A percentile compares a stretch with the other conserved stretches of the same genome.
phyloP scores from a whole-genome alignment of 2,888 invertebrate species.

The Gerris lacustris region DNA sequence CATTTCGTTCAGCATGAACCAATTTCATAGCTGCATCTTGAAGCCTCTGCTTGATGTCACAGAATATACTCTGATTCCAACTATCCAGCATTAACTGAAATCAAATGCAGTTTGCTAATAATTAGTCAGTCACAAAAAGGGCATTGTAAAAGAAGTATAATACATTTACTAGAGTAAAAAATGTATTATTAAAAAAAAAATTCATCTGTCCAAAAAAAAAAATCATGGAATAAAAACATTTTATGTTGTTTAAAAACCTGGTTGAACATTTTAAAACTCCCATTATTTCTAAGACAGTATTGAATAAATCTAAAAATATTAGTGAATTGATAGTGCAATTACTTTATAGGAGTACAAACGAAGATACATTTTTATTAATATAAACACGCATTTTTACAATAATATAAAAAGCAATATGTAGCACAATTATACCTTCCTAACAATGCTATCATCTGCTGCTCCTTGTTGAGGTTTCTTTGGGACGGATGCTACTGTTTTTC shows the following conservation, averaged over 20 bases:
- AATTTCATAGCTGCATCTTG: conserved; percentile 96
- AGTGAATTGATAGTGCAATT: no score
- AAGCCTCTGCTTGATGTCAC: conserved; percentile 81
- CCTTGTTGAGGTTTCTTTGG: conserved; percentile 45
- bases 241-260: no score
- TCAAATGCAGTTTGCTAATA: conserved; percentile 15
- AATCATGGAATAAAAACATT: no score
- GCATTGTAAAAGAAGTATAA: no score
- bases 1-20: conserved; percentile 91
- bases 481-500: conserved; percentile 44
- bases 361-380: no score
- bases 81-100: conserved; percentile 88
- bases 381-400: no score
- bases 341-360: no score
- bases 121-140: not conserved
- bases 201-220: no score
- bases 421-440: conserved; percentile 49
- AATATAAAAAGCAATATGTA: no score
- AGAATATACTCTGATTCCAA: conserved; percentile 96
- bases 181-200: conserved; percentile 12
- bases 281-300: no score
- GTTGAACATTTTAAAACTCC: no score
- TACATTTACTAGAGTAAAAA: conserved; percentile 11
- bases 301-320: no score
- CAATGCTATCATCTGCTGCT: conserved; percentile 67